A percentile compares a stretch with the other conserved stretches of the same genome.
These are phyloP conservation scores for Caenorhabditis imperialis DNA, from an alignment of 2,888 invertebrate genomes.

Conservation along the genomic window DNA sequence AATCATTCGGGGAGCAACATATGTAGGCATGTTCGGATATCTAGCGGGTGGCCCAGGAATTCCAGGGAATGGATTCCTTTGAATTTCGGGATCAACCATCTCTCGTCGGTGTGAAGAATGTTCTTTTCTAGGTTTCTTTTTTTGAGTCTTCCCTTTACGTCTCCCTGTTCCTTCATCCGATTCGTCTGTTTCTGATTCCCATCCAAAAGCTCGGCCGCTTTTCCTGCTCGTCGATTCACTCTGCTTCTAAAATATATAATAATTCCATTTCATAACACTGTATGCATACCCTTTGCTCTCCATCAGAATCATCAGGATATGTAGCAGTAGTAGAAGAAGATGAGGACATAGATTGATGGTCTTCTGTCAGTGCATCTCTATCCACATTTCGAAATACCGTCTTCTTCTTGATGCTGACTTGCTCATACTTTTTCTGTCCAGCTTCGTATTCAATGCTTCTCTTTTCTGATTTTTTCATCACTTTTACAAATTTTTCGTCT, in stretches of 20 bases:
- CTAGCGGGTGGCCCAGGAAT: neutral
- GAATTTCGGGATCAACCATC: neutral
- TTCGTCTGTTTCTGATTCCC: conserved; percentile 49
- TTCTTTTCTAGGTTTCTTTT: neutral
- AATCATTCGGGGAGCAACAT: no score
- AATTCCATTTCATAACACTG: neutral
- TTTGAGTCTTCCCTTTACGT: conserved; percentile 6
- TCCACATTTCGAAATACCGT: conserved; percentile 28
- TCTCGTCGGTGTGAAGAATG: neutral
- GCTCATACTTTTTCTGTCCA: conserved; percentile 26
- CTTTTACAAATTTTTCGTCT: conserved; percentile 15
- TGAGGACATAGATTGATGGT: conserved; percentile 5
- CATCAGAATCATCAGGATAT: conserved; percentile 21
- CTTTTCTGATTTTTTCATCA: conserved; percentile 24
- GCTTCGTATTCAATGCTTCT: conserved; percentile 38
- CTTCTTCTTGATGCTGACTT: conserved; percentile 21
- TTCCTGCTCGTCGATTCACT: conserved; percentile 5
- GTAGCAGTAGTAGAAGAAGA: conserved; percentile 28
- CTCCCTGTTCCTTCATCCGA: conserved; percentile 28
- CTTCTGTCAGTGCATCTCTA: conserved; percentile 25
- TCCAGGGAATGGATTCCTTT: neutral
- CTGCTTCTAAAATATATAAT: conserved; percentile 16
- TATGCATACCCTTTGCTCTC: no score
- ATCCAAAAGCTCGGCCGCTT: conserved; percentile 7
- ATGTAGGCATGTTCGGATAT: no score